These are phyloP conservation scores for Chrysotoxum bicinctum DNA, from an alignment of 2,888 invertebrate species.

Conservation along the genomic window DNA sequence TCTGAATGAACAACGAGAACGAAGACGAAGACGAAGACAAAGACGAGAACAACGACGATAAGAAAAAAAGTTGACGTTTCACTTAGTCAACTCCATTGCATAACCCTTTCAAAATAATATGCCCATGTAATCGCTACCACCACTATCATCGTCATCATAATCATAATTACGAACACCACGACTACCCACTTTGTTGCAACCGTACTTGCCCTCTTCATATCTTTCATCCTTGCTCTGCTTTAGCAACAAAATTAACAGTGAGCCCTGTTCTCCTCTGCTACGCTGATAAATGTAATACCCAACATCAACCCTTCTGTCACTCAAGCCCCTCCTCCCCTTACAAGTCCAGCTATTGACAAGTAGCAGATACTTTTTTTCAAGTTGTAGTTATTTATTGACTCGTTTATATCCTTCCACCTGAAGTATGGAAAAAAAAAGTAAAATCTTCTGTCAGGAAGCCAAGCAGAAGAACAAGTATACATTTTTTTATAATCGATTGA, in stretches of 20 bases:
- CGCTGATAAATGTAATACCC: not conserved
- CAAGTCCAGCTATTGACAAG: not conserved
- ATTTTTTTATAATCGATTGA: not conserved
- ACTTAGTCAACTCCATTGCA: not conserved
- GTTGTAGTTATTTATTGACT: not conserved
- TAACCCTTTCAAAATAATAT: not conserved
- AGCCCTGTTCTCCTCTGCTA: not conserved
- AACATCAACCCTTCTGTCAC: not conserved
- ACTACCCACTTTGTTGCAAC: not conserved
- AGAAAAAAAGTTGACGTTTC: not conserved
- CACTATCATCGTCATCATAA: not conserved
- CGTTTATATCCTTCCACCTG: not conserved
- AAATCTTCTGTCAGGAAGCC: not conserved
- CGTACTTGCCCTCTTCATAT: not conserved
- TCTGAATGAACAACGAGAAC: not conserved
- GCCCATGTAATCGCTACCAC: not conserved
- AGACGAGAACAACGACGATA: not conserved
- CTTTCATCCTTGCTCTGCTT: constrained; percentile 1
- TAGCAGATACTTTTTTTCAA: not conserved
- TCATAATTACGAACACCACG: not conserved
- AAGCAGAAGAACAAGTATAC: not conserved
- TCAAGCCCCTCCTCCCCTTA: not conserved
- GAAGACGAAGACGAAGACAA: not conserved
- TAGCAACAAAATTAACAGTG: not conserved
- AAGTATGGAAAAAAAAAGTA: not conserved